Percentiles rank a stretch among this genome's conserved stretches.
phyloP scores from a whole-genome alignment of 1,140 invertebrate genomes.

The Phenacoccus solenopsis region DNA sequence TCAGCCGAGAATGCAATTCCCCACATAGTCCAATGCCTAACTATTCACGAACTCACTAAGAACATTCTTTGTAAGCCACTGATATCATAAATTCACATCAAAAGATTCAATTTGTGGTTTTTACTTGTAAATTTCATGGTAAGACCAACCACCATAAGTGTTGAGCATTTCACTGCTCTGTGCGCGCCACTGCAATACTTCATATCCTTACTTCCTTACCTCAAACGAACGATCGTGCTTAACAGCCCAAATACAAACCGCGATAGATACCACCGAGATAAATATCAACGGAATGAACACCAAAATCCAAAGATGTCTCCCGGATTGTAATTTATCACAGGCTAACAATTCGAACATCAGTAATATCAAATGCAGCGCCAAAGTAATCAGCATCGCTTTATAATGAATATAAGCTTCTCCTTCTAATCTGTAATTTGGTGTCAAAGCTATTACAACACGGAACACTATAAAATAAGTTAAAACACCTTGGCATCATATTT shows the following conservation, averaged over 20 bases:
- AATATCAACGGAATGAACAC: slow-evolving; percentile 94
- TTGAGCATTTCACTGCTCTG: too few species aligned
- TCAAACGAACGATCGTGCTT: slow-evolving; percentile 95
- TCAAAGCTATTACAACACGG: neutral
- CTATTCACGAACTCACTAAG: too few species aligned
- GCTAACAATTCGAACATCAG: slow-evolving; percentile 93
- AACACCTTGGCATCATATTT: slow-evolving; percentile 21
- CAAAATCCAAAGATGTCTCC: slow-evolving; percentile 84
- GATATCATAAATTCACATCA: too few species aligned
- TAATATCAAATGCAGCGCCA: slow-evolving; percentile 83
- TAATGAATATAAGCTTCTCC: slow-evolving; percentile 92
- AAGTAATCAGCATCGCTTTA: slow-evolving; percentile 90
- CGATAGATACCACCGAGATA: slow-evolving; percentile 89
- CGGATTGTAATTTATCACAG: slow-evolving; percentile 84
- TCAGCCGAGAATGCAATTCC: too few species aligned
- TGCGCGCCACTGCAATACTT: too few species aligned
- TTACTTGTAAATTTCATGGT: too few species aligned
- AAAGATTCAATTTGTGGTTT: too few species aligned
- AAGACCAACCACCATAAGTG: too few species aligned
- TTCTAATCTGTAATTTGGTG: slow-evolving; percentile 54
- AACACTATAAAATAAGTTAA: too few species aligned
- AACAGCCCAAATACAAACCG: slow-evolving; percentile 94
- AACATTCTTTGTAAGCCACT: too few species aligned
- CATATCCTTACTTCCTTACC: slow-evolving; percentile 42
- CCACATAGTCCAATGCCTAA: too few species aligned